phyloP scores from a whole-genome alignment of 2,113 vertebrate species.

The Microtus montanus region DNA sequence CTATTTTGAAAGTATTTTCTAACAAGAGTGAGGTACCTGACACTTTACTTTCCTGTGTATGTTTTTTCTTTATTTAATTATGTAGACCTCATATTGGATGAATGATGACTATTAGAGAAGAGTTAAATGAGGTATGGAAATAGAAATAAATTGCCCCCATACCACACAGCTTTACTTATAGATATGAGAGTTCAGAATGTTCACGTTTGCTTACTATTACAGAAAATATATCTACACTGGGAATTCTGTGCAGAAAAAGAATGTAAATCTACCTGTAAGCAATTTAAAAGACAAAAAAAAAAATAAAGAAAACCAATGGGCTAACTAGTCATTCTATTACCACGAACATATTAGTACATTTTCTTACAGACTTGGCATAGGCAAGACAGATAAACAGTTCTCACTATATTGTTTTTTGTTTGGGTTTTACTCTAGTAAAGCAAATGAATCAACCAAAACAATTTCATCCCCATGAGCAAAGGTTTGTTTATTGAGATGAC shows the following conservation, averaged over 20 bases:
- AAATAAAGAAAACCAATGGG: neutral
- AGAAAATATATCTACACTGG: neutral
- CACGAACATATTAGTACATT: neutral
- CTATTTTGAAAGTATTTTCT: neutral
- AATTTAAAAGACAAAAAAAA: neutral
- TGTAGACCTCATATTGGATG: neutral
- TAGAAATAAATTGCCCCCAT: neutral
- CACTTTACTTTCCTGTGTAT: neutral
- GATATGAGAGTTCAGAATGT: neutral
- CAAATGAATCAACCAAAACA: neutral
- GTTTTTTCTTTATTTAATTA: neutral
- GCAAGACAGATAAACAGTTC: neutral
- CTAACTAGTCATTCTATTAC: neutral
- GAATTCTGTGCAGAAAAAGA: neutral
- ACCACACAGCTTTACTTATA: neutral
- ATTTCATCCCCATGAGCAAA: neutral
- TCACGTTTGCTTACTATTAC: neutral
- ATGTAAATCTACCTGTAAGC: neutral
- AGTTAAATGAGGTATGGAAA: neutral
- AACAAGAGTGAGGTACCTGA: neutral
- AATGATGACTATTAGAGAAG: neutral
- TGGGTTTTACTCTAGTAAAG: neutral
- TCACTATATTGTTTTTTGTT: neutral
- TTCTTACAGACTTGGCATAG: neutral
- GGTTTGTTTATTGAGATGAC: neutral